Evolutionary conservation across 2,113 vertebrate species (phyloP), one percentile per base, ranked within the genome.

Genomic region (Hypomesus transpacificus): DNA sequence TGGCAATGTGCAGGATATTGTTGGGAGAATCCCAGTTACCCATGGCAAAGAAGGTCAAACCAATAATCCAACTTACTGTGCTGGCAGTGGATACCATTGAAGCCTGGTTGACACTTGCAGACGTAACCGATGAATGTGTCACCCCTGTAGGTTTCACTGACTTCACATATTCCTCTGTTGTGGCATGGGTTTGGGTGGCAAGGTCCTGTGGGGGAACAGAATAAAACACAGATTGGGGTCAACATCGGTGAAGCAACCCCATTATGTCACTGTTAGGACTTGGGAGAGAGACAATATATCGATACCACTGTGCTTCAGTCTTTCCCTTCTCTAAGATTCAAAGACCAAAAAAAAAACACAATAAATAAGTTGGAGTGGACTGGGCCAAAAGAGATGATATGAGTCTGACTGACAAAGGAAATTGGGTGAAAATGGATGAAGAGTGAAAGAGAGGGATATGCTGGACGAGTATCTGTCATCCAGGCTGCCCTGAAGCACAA

Each of bases 51-150:
- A 59, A 8, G 14, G 8, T 39, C 17, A 39, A 21, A 20, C 8
- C 8, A 21, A 17, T 2, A 28, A 31, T 65, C 53, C 1, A 60
- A 94, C 96, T 96, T 94, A 99, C 97, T 99, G 91, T 98, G 97
- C 78, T 99, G 97, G 87, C 97, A 98, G 90, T 98, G 97, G 83
- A 97, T 91, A 78, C 97, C 97, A 79, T 93, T 97, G 87, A 97
- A 99, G 80, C 97, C 97, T 24, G 81, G 83, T 16, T 92, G 92
- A 88, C 97, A 99, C 90, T 95, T 96, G 88, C 97, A 99, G 80
- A 96, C 83, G 3, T 99, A 99, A 78, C 95, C 97, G 65, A 98
- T 96, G 89, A 99, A 99, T 1, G 97, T 98, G 82, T 99, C 97
- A 0, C 97, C 97, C 72, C 97, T 89, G 86, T 95, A 98, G 0